phyloP scores from a whole-genome alignment of 2,888 invertebrate species.

The Orthonevra nobilis region DNA sequence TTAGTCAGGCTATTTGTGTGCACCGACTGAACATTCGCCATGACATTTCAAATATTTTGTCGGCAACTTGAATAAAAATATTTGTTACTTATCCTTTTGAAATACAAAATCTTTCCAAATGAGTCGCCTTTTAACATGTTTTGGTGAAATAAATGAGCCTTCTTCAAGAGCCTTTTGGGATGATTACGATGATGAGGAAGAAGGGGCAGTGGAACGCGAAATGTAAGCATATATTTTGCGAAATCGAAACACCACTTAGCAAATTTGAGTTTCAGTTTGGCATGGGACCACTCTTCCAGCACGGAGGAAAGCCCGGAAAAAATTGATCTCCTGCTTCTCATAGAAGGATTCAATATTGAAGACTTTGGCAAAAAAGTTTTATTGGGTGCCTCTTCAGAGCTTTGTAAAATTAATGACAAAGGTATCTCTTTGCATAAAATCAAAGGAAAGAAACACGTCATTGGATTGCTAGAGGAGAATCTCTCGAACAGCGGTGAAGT shows the following conservation, averaged over 20 bases:
- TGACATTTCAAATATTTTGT: too few species aligned
- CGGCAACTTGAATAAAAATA: too few species aligned
- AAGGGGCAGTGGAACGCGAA: too few species aligned
- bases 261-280: constrained; percentile 23
- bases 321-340: constrained; percentile 74
- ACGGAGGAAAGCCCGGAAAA: constrained; percentile 41
- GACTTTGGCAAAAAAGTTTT: constrained; percentile 75
- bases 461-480: constrained; percentile 77
- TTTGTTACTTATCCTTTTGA: too few species aligned
- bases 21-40: too few species aligned
- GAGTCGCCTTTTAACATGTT: constrained; percentile 76
- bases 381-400: constrained; percentile 69
- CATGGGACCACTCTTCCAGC: constrained; percentile 42
- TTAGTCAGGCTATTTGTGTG: too few species aligned
- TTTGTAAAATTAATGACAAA: constrained; percentile 74
- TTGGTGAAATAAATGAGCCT: constrained; percentile 79
- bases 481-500: constrained; percentile 76
- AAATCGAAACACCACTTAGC: too few species aligned
- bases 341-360: constrained; percentile 75
- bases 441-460: constrained; percentile 51
- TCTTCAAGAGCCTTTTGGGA: constrained; percentile 80
- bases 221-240: too few species aligned
- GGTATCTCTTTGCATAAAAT: constrained; percentile 58
- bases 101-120: too few species aligned
- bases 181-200: constrained; percentile 77